Evolutionary conservation across 1,140 invertebrate species (phyloP).

Genomic region (Bombus ignitus): DNA sequence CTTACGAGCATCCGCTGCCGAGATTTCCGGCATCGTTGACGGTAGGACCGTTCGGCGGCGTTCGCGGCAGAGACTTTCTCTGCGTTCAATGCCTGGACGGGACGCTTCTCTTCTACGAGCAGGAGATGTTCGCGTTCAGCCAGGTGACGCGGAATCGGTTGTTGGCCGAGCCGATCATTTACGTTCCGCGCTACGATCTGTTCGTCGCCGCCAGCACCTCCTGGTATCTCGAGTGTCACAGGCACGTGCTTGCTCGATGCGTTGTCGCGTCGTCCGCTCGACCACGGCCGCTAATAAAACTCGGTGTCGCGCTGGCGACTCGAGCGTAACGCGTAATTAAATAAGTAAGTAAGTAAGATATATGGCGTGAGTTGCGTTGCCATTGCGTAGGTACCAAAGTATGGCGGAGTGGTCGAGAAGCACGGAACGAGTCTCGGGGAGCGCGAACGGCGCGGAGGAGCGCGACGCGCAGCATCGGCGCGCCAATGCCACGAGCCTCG

Average conservation of each 20-base stretch:
- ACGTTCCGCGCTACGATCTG: constrained; percentile 89
- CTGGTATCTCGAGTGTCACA: constrained; percentile 91
- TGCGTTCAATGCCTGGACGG: constrained; percentile 94
- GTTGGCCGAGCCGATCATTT: constrained; percentile 90
- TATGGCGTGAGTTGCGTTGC: not conserved
- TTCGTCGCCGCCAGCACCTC: constrained; percentile 90
- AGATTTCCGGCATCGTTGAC: constrained; percentile 87
- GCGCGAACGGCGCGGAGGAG: not conserved
- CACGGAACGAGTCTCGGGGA: constrained; percentile 67
- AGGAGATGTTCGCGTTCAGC: constrained; percentile 91
- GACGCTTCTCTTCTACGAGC: constrained; percentile 92
- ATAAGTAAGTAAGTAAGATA: not conserved
- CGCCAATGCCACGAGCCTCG: constrained; percentile 81
- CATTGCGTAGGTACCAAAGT: constrained; percentile 85
- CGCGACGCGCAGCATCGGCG: not conserved
- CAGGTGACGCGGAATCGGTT: constrained; percentile 89
- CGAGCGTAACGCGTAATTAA: not conserved
- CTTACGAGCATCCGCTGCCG: constrained; percentile 87
- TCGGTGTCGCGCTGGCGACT: too few species aligned
- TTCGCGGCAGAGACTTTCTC: constrained; percentile 90
- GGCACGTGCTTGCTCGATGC: constrained; percentile 82
- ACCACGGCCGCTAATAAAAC: too few species aligned
- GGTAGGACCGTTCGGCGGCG: constrained; percentile 92
- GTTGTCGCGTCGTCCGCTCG: too few species aligned
- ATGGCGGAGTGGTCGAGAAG: constrained; percentile 84